Percentiles rank a stretch among this genome's conserved stretches.
phyloP scores from a whole-genome alignment of 2,113 vertebrate species.

The Hippocampus barbouri region DNA sequence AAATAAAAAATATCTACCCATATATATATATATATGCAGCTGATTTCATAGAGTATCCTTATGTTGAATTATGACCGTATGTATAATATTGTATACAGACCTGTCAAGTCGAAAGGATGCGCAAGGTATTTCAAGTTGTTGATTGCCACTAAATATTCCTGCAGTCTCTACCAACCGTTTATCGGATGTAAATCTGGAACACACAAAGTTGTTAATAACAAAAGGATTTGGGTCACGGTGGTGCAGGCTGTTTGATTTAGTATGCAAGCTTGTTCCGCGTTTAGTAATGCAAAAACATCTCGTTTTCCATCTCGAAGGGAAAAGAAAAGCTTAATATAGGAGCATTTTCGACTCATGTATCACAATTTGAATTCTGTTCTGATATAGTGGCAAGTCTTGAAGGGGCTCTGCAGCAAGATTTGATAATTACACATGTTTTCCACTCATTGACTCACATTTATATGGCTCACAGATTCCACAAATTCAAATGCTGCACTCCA shows the following conservation, averaged over 20 bases:
- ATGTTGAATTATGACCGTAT: not conserved
- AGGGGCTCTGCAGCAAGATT: conserved; percentile 7
- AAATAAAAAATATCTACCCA: not conserved
- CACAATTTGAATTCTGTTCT: conserved; percentile 25
- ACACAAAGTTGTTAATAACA: conserved; percentile 37
- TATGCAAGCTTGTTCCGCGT: conserved; percentile 27
- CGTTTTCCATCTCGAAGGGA: conserved; percentile 38
- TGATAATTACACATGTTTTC: conserved; percentile 3
- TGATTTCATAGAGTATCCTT: conserved; percentile 17
- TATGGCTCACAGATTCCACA: conserved; percentile 14
- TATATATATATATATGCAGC: not conserved
- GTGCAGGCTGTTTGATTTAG: conserved; percentile 35
- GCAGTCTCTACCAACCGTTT: not conserved
- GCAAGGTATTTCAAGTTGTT: conserved; percentile 18
- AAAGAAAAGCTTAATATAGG: conserved; percentile 33
- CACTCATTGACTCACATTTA: conserved; percentile 13
- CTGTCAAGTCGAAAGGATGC: not conserved
- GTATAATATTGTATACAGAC: not conserved
- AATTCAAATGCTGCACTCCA: conserved; percentile 13
- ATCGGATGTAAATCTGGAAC: conserved; percentile 14
- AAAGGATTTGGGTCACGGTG: conserved; percentile 37
- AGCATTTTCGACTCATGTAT: conserved; percentile 18
- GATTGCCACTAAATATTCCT: conserved; percentile 10
- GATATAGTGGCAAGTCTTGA: conserved; percentile 13
- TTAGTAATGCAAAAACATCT: conserved; percentile 43